These are phyloP conservation scores for Monomorium pharaonis DNA, from an alignment of 1,140 invertebrate genomes.

Conservation along the genomic window DNA sequence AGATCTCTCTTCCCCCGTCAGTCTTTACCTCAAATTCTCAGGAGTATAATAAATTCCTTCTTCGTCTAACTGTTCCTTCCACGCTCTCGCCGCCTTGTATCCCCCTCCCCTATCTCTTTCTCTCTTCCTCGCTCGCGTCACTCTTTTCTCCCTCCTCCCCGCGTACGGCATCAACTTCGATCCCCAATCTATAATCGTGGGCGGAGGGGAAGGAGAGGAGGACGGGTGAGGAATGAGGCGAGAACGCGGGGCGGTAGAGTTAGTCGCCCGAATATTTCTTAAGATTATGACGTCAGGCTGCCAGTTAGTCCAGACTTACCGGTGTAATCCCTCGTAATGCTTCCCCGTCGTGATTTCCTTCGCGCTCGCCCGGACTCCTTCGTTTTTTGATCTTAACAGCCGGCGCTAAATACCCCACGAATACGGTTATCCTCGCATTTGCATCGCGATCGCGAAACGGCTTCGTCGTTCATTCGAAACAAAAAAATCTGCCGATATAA, in stretches of 20 bases:
- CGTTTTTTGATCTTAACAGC: constrained; percentile 17
- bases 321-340: constrained; percentile 84
- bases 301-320: constrained; percentile 81
- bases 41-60: constrained; percentile 69
- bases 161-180: constrained; percentile 41
- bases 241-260: constrained; percentile 57
- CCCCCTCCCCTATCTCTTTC: too few species aligned
- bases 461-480: not conserved
- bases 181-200: constrained; percentile 44
- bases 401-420: constrained; percentile 33
- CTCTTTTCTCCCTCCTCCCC: constrained; percentile 7
- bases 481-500: not conserved
- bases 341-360: constrained; percentile 39
- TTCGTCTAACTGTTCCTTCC: constrained; percentile 7
- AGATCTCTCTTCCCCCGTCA: constrained; percentile 54
- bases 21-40: constrained; percentile 62
- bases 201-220: constrained; percentile 47
- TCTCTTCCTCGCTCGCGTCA: constrained; percentile 6
- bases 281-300: constrained; percentile 85
- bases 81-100: constrained; percentile 10
- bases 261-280: constrained; percentile 81
- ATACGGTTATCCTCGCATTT: constrained; percentile 20
- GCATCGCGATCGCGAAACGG: constrained; percentile 15
- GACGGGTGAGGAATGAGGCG: constrained; percentile 57
- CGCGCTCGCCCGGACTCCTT: not conserved